phyloP scores from a whole-genome alignment of 2,888 invertebrate species.

The Rotaria sp. region DNA sequence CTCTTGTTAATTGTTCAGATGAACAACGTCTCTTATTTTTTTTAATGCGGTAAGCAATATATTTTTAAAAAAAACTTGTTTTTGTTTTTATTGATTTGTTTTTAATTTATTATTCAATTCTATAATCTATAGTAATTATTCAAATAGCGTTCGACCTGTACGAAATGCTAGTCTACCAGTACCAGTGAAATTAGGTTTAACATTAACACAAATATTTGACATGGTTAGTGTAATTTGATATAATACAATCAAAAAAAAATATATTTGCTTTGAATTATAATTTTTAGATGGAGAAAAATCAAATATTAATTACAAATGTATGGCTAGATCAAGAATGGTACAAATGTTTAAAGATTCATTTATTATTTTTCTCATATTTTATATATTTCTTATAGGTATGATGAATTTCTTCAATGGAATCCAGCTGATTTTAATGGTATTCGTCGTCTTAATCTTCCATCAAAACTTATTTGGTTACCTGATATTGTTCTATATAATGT shows the following conservation, averaged over 20 bases:
- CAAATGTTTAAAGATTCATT: neutral
- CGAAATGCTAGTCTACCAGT: slow-evolving; percentile 52
- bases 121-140: slow-evolving; percentile 44
- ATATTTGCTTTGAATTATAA: too few species aligned
- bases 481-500: slow-evolving; percentile 67
- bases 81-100: neutral
- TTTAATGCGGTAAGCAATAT: slow-evolving; percentile 16
- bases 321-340: slow-evolving; percentile 57
- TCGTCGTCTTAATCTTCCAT: slow-evolving; percentile 44
- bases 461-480: slow-evolving; percentile 57
- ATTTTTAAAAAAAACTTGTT: neutral
- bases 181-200: slow-evolving; percentile 52
- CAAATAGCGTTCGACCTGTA: slow-evolving; percentile 52
- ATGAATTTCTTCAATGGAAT: slow-evolving; percentile 46
- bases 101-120: neutral
- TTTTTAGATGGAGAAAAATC: slow-evolving; percentile 58
- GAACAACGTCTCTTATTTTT: slow-evolving; percentile 32
- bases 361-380: too few species aligned
- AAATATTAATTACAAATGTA: slow-evolving; percentile 59
- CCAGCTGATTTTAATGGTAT: slow-evolving; percentile 44
- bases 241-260: neutral
- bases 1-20: neutral
- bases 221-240: slow-evolving; percentile 49
- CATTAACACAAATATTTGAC: slow-evolving; percentile 53
- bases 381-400: slow-evolving; percentile 29